Evolutionary conservation across 2,797 vertebrate species (phyloP).

Genomic region (Ptychobarbus kaznakovi): DNA sequence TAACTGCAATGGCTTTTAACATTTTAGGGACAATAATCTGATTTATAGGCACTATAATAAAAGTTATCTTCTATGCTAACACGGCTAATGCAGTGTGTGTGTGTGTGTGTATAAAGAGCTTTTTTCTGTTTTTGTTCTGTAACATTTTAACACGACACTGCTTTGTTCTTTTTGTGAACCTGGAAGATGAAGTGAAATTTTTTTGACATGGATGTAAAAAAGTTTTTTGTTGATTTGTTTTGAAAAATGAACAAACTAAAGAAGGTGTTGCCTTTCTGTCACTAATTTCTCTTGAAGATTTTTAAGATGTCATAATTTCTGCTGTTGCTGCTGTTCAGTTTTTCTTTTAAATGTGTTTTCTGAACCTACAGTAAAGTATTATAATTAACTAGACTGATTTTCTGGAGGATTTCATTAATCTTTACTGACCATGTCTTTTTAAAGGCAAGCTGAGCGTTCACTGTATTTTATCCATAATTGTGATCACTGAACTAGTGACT

Average conservation of each 20-base stretch:
- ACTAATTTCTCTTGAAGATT: neutral
- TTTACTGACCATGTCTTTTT: constrained; percentile 21
- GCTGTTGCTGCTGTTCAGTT: neutral
- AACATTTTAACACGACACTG: neutral
- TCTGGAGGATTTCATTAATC: neutral
- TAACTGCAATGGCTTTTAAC: constrained; percentile 7
- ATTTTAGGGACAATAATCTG: neutral
- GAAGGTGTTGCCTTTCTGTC: neutral
- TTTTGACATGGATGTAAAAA: neutral
- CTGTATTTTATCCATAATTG: neutral
- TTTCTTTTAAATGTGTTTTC: constrained; percentile 6
- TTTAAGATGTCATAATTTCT: neutral
- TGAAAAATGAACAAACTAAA: constrained; percentile 1
- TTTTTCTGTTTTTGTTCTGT: neutral
- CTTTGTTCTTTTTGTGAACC: constrained; percentile 4
- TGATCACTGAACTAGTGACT: neutral
- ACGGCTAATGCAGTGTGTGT: neutral
- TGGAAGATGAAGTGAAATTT: neutral
- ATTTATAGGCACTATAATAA: neutral
- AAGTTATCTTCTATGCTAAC: neutral
- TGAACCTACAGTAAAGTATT: neutral
- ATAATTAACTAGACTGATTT: neutral
- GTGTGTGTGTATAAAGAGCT: neutral
- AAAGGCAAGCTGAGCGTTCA: constrained; percentile 22
- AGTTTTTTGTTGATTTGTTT: neutral